Percentiles rank a stretch among this genome's conserved stretches.
Evolutionary conservation across 2,113 vertebrate genomes (phyloP).

Genomic region (Gambusia affinis): DNA sequence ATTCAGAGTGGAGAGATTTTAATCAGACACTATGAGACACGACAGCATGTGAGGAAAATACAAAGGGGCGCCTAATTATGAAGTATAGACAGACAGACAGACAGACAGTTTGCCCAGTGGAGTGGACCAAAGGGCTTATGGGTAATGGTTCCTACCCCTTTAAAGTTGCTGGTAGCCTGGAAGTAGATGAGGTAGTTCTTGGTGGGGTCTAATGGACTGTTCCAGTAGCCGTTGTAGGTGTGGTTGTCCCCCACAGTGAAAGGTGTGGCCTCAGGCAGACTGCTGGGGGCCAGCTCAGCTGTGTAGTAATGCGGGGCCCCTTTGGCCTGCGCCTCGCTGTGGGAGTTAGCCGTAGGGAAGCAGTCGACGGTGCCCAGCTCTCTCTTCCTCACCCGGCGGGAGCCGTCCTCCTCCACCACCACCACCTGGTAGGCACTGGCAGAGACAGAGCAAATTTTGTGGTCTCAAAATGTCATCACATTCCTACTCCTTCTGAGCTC

Average conservation of each 20-base stretch:
- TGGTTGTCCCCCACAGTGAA: constrained; percentile 97
- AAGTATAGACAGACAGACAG: no score
- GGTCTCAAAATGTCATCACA: no score
- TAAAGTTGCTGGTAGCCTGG: constrained; percentile 92
- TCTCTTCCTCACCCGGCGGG: constrained; percentile 82
- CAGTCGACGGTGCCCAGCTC: constrained; percentile 87
- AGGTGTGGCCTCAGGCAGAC: constrained; percentile 88
- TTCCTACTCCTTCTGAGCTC: no score
- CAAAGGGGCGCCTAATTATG: no score
- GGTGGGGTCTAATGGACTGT: constrained; percentile 90
- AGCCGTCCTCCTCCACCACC: constrained; percentile 88
- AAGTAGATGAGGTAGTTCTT: constrained; percentile 95
- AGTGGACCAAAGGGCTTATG: neutral
- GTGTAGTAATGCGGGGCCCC: constrained; percentile 89
- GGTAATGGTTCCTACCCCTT: constrained; percentile 82
- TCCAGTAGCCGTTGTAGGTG: constrained; percentile 97
- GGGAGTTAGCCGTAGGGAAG: constrained; percentile 86
- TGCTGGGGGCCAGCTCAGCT: constrained; percentile 89
- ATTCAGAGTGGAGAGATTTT: constrained; percentile 1
- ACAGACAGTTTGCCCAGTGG: neutral
- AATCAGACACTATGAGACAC: neutral
- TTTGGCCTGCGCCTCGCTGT: constrained; percentile 80
- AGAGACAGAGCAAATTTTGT: accelerated
- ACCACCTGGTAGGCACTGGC: constrained; percentile 93
- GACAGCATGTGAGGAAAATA: no score